These are phyloP conservation scores for Pithecia hirsuta DNA, from an alignment of 2,797 vertebrate genomes.

Conservation along the genomic window DNA sequence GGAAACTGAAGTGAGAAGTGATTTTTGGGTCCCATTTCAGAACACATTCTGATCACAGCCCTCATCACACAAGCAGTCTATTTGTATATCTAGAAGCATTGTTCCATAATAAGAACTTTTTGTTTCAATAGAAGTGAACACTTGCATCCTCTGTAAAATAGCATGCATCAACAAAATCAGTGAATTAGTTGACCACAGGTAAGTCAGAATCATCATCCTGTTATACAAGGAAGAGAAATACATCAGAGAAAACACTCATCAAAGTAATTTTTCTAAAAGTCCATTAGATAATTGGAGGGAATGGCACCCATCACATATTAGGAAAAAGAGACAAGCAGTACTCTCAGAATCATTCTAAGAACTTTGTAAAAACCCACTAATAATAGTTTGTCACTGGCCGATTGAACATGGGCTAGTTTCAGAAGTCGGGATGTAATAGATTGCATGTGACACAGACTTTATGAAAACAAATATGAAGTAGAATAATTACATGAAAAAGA, in stretches of 20 bases:
- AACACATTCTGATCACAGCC: background rate
- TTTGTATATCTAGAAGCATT: background rate
- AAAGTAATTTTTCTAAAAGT: background rate
- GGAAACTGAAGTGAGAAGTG: background rate
- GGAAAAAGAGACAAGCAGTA: background rate
- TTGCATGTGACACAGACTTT: background rate
- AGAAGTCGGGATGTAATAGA: background rate
- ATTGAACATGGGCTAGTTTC: background rate
- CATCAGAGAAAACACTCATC: background rate
- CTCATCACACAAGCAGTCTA: background rate
- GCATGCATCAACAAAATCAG: background rate
- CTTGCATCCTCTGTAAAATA: background rate
- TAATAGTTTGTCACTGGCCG: background rate
- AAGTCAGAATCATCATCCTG: background rate
- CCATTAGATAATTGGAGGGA: background rate
- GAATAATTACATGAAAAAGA: conserved; percentile 10
- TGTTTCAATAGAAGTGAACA: background rate
- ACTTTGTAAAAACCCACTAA: background rate
- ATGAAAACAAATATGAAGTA: background rate
- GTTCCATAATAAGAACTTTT: conserved; percentile 4
- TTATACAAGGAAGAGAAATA: background rate
- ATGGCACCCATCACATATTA: background rate
- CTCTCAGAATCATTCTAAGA: background rate
- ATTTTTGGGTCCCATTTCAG: background rate
- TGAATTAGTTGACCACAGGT: background rate